These are phyloP conservation scores for Epinotia ramella DNA, from an alignment of 2,888 invertebrate genomes.

Conservation along the genomic window DNA sequence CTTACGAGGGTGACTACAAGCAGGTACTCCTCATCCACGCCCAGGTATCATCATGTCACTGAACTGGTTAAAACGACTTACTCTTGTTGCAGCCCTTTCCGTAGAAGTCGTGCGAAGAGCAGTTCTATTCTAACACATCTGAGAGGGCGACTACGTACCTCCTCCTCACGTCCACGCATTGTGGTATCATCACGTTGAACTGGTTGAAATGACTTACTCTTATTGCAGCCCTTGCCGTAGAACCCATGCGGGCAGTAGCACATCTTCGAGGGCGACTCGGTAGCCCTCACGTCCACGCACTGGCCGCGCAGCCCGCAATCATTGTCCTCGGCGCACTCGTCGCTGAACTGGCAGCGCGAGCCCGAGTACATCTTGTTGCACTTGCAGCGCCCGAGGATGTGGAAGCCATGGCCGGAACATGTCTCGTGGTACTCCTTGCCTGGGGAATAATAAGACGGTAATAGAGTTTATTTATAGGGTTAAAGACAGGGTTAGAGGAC, in stretches of 20 bases:
- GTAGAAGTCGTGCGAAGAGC: too few relatives aligned
- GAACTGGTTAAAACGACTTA: too few relatives aligned
- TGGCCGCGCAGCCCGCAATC: slow-evolving; percentile 95
- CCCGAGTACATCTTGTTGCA: slow-evolving; percentile 94
- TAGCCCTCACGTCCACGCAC: slow-evolving; percentile 93
- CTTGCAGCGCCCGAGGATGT: slow-evolving; percentile 91
- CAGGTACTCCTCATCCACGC: too few relatives aligned
- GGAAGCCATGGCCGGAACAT: slow-evolving; percentile 94
- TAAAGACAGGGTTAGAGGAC: too few relatives aligned
- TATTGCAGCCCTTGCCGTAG: slow-evolving; percentile 93
- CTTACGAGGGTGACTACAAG: slow-evolving; percentile 92
- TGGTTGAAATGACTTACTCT: slow-evolving; percentile 88
- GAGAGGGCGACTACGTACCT: slow-evolving; percentile 90
- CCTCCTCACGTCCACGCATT: slow-evolving; percentile 88
- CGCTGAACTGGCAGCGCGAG: slow-evolving; percentile 92
- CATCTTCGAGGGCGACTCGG: slow-evolving; percentile 91
- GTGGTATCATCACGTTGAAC: slow-evolving; percentile 89
- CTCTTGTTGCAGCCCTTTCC: too few relatives aligned
- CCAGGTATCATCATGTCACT: too few relatives aligned
- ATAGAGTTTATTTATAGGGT: slow-evolving; percentile 20
- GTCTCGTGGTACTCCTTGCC: slow-evolving; percentile 92
- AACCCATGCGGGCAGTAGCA: slow-evolving; percentile 97
- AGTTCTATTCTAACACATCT: slow-evolving; percentile 89
- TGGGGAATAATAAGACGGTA: slow-evolving; percentile 54
- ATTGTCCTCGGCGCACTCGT: slow-evolving; percentile 93